Percentiles rank a stretch among this genome's conserved stretches.
Conservation (phyloP, 2,888 invertebrate species). For the Chrysolina americana region DNA sequence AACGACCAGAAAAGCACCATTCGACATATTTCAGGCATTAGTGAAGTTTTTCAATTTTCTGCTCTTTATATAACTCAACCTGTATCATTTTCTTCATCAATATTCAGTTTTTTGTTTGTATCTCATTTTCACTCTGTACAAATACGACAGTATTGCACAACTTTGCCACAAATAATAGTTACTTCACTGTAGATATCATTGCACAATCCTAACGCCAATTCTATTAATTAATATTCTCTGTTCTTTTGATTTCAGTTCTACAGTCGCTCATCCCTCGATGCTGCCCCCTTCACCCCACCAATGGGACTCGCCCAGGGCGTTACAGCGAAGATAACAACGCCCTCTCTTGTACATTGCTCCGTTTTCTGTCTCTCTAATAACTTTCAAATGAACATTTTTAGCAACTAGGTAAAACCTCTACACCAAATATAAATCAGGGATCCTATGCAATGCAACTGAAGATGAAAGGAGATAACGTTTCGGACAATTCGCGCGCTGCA, state of each 20-base stretch:
- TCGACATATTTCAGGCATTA: too few relatives aligned
- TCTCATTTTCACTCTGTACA: constrained; percentile 25
- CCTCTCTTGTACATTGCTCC: constrained; percentile 50
- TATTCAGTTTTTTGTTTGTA: too few relatives aligned
- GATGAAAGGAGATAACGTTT: constrained; percentile 30
- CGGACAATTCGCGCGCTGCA: constrained; percentile 61
- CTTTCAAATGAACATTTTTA: constrained; percentile 40
- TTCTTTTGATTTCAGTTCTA: constrained; percentile 82
- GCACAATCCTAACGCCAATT: background rate
- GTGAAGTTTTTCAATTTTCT: too few relatives aligned
- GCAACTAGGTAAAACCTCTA: constrained; percentile 49
- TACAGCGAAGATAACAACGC: constrained; percentile 63
- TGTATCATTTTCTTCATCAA: too few relatives aligned
- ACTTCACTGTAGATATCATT: constrained; percentile 36
- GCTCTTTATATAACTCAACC: too few relatives aligned
- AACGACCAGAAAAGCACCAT: too few relatives aligned
- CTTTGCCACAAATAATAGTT: constrained; percentile 17
- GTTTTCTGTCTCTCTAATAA: constrained; percentile 51
- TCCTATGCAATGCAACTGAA: constrained; percentile 63
- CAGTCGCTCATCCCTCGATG: constrained; percentile 97
- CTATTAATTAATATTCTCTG: background rate
- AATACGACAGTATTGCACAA: constrained; percentile 24
- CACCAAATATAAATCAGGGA: constrained; percentile 71
- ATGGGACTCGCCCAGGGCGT: constrained; percentile 87
- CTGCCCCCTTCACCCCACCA: constrained; percentile 98